A percentile compares a stretch with the other conserved stretches of the same genome.
Evolutionary conservation across 2,797 vertebrate species (phyloP).

Genomic region (Peromyscus nudipes): DNA sequence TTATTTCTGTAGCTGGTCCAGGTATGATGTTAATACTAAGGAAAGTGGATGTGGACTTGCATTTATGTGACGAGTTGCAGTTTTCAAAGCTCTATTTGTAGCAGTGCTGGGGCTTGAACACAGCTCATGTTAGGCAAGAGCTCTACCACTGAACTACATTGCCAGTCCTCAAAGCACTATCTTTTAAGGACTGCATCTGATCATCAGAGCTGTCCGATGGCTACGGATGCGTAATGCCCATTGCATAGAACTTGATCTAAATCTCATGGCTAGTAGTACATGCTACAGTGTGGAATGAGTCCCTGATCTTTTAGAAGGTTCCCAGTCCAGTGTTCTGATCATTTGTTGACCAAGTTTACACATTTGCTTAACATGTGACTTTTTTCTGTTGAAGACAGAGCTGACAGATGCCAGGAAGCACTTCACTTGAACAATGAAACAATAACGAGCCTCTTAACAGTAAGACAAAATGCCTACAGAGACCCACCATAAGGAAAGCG

Average conservation of each 20-base stretch:
- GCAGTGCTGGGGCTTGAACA: background rate
- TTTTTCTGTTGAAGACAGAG: background rate
- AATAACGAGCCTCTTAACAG: background rate
- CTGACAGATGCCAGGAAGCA: background rate
- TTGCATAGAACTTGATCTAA: background rate
- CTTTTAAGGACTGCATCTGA: background rate
- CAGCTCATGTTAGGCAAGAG: background rate
- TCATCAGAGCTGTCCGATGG: background rate
- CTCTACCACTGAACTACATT: background rate
- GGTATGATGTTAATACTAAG: background rate
- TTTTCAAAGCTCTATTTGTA: background rate
- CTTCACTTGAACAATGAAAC: background rate
- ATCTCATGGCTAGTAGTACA: background rate
- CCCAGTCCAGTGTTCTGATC: background rate
- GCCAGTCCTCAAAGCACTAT: background rate
- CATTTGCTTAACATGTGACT: background rate
- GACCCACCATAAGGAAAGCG: slow-evolving; percentile 45
- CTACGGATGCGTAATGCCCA: background rate
- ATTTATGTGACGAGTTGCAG: background rate
- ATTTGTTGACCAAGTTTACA: background rate
- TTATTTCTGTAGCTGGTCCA: background rate
- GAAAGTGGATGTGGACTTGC: background rate
- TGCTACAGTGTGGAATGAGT: background rate
- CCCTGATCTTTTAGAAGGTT: background rate
- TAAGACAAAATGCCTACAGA: slow-evolving; percentile 50